These are phyloP conservation scores for Staurois parvus DNA, from an alignment of 2,797 vertebrate species.

Conservation along the genomic window DNA sequence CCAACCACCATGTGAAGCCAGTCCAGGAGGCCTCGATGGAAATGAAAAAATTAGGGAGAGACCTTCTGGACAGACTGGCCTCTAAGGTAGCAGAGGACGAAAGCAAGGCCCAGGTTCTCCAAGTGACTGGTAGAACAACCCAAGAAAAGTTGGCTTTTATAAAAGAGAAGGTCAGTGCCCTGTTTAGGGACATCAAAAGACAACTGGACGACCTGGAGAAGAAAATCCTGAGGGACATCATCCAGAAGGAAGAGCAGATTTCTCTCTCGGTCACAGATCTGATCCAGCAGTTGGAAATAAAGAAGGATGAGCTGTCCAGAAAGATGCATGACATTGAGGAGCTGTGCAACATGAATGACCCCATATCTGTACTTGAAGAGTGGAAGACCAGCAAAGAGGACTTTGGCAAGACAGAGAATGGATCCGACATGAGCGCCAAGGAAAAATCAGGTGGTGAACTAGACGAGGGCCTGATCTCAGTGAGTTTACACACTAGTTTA, in stretches of 20 bases:
- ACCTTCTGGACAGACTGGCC: conserved; percentile 2
- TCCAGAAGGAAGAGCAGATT: conserved; percentile 1
- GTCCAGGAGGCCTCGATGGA: background rate
- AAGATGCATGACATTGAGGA: conserved; percentile 17
- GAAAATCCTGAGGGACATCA: conserved; percentile 8
- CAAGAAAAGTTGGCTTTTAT: background rate
- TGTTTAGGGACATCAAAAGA: conserved; percentile 14
- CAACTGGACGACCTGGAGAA: conserved; percentile 31
- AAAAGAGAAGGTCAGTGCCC: background rate
- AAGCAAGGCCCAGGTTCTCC: background rate
- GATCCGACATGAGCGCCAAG: too few species aligned
- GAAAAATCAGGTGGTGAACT: background rate
- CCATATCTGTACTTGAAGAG: background rate
- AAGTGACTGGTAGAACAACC: background rate
- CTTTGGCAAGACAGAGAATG: background rate
- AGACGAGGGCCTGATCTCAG: conserved; percentile 9
- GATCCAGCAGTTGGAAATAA: conserved; percentile 24
- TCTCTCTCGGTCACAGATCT: background rate
- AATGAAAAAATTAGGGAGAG: background rate
- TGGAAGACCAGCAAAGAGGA: background rate
- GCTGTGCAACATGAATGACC: background rate
- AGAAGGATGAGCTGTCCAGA: conserved; percentile 11
- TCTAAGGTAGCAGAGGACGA: background rate
- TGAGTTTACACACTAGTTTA: conserved; percentile 13
- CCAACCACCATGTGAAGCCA: background rate